Percentiles rank a stretch among this genome's conserved stretches.
Evolutionary conservation across 2,888 invertebrate species (phyloP).

Genomic region (Meandrusa payeni): DNA sequence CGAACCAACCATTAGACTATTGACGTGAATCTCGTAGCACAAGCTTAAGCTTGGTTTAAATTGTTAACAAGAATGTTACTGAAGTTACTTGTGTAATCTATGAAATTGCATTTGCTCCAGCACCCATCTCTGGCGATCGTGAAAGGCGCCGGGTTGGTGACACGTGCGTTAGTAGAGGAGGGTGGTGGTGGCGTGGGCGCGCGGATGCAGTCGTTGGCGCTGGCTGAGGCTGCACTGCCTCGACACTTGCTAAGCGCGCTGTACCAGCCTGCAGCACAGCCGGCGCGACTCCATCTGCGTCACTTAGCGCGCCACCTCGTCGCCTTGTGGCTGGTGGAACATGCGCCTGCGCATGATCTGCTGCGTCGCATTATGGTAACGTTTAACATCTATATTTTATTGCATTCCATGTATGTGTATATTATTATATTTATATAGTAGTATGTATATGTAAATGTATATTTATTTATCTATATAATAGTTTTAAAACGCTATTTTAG

Average conservation of each 20-base stretch:
- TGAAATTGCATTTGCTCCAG: constrained; percentile 78
- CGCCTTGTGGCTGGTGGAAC: constrained; percentile 97
- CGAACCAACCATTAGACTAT: too few species aligned
- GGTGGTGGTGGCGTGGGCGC: constrained; percentile 95
- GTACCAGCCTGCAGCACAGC: constrained; percentile 86
- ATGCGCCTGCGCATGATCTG: constrained; percentile 93
- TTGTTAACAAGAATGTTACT: too few species aligned
- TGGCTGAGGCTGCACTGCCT: constrained; percentile 97
- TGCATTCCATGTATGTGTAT: too few species aligned
- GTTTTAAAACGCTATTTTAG: too few species aligned
- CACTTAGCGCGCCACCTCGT: constrained; percentile 96
- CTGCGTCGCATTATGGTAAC: constrained; percentile 93
- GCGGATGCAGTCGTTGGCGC: constrained; percentile 96
- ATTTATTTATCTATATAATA: too few species aligned
- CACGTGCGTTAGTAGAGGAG: constrained; percentile 98
- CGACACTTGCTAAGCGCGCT: constrained; percentile 95
- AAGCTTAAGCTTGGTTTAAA: too few species aligned
- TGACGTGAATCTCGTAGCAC: too few species aligned
- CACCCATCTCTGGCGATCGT: constrained; percentile 99
- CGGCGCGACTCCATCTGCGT: constrained; percentile 88
- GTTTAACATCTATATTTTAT: too few species aligned
- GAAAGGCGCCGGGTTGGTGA: constrained; percentile 98
- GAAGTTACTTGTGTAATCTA: too few species aligned
- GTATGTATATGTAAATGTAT: too few species aligned
- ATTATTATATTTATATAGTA: too few species aligned